These are phyloP conservation scores for Macquaria australasica DNA, from an alignment of 2,113 vertebrate genomes.

Conservation along the genomic window DNA sequence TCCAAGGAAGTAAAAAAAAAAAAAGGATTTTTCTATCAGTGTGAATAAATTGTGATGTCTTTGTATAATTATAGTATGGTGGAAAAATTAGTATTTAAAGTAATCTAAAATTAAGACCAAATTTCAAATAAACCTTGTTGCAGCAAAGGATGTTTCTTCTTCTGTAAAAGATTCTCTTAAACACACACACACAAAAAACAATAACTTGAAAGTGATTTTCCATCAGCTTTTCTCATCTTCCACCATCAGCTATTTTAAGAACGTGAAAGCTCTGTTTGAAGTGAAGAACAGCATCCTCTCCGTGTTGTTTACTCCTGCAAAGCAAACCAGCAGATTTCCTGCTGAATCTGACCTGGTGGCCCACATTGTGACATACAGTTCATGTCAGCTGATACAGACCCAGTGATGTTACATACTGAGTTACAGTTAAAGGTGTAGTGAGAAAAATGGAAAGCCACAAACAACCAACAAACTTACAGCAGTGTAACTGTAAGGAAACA, in stretches of 20 bases:
- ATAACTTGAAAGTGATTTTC: neutral
- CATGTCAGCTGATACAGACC: neutral
- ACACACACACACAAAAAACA: neutral
- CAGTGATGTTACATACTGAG: neutral
- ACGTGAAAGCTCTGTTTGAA: neutral
- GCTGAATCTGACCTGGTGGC: neutral
- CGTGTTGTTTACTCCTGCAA: slow-evolving; percentile 25
- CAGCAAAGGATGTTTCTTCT: neutral
- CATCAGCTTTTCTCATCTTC: slow-evolving; percentile 15
- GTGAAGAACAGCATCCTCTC: slow-evolving; percentile 4
- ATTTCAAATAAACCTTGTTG: neutral
- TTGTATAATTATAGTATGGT: neutral
- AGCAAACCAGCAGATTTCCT: slow-evolving; percentile 19
- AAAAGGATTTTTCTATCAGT: neutral
- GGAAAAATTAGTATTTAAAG: neutral
- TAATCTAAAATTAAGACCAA: neutral
- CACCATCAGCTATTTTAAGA: slow-evolving; percentile 20
- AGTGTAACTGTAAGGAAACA: neutral
- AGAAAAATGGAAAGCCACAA: neutral
- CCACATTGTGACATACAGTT: neutral
- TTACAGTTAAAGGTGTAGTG: neutral
- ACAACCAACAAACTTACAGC: neutral
- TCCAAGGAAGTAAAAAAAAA: too few species aligned
- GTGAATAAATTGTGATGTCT: neutral
- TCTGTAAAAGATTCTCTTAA: neutral